A percentile compares a stretch with the other conserved stretches of the same genome.
Evolutionary conservation across 2,797 vertebrate species (phyloP).

Genomic region (Anniella stebbinsi): DNA sequence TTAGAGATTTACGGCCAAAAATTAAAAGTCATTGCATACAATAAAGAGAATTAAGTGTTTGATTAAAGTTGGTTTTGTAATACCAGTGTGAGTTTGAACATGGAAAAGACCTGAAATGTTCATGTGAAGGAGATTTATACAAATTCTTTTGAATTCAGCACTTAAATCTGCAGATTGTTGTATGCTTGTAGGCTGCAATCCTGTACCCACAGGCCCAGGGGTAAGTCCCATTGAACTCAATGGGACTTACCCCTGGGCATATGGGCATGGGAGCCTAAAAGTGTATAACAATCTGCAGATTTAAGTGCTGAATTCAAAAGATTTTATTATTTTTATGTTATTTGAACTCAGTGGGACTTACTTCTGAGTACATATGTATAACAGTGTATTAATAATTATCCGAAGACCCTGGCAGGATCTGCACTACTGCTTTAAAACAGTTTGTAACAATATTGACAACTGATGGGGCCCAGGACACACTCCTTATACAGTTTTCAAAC

Average conservation of each 20-base stretch:
- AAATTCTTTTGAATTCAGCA: conserved; percentile 31
- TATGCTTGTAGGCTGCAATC: neutral
- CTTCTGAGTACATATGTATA: neutral
- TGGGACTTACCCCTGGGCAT: too few species aligned
- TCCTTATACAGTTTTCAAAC: too few species aligned
- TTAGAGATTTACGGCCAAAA: neutral
- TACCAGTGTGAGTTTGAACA: neutral
- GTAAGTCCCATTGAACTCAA: neutral
- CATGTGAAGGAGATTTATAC: neutral
- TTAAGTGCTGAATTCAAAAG: too few species aligned
- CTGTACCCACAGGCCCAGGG: neutral
- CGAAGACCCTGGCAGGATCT: too few species aligned
- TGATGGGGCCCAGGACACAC: too few species aligned
- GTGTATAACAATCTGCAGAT: too few species aligned
- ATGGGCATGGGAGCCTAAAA: too few species aligned
- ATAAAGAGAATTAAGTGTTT: conserved; percentile 27
- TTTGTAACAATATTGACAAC: too few species aligned
- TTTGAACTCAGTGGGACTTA: too few species aligned
- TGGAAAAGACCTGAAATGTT: neutral
- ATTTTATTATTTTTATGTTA: too few species aligned
- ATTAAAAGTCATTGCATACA: conserved; percentile 40
- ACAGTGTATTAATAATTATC: neutral
- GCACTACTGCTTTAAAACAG: too few species aligned
- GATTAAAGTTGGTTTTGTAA: conserved; percentile 38
- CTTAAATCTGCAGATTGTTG: conserved; percentile 10